A percentile compares a stretch with the other conserved stretches of the same genome.
phyloP scores from a whole-genome alignment of 2,113 vertebrate species.

The Acrocephalus arundinaceus region DNA sequence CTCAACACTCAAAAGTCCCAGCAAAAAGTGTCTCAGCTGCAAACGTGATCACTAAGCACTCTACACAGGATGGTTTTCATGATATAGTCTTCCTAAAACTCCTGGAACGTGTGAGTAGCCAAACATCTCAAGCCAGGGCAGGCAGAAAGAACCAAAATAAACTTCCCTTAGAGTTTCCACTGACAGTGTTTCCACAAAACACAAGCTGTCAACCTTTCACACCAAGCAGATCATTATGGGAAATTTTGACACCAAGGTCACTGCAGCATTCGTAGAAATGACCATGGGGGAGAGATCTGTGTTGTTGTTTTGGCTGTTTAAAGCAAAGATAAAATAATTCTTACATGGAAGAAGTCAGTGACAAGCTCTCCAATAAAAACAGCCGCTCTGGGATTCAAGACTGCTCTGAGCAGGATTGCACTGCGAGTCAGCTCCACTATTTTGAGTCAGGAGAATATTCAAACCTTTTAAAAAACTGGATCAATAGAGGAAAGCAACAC shows the following conservation, averaged over 20 bases:
- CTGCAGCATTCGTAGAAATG: background rate
- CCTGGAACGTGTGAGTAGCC: background rate
- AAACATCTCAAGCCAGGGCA: background rate
- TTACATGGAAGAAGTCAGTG: background rate
- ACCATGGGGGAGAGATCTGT: background rate
- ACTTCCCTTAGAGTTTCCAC: background rate
- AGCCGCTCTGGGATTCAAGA: background rate
- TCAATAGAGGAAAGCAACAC: background rate
- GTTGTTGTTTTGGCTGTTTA: background rate
- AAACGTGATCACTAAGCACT: background rate
- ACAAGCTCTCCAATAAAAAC: background rate
- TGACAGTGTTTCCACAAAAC: background rate
- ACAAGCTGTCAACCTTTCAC: background rate
- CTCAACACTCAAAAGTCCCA: background rate
- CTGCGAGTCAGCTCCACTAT: background rate
- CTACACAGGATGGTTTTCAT: background rate
- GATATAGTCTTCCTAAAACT: background rate
- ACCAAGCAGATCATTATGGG: background rate
- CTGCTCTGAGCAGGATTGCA: background rate
- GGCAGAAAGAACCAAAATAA: background rate
- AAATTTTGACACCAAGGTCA: background rate
- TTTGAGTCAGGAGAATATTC: background rate
- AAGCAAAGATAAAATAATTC: background rate
- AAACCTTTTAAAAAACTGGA: background rate
- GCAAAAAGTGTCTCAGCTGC: accelerated